A percentile compares a stretch with the other conserved stretches of the same genome.
These are phyloP conservation scores for Amia ocellicauda DNA, from an alignment of 2,113 vertebrate species.

Conservation along the genomic window DNA sequence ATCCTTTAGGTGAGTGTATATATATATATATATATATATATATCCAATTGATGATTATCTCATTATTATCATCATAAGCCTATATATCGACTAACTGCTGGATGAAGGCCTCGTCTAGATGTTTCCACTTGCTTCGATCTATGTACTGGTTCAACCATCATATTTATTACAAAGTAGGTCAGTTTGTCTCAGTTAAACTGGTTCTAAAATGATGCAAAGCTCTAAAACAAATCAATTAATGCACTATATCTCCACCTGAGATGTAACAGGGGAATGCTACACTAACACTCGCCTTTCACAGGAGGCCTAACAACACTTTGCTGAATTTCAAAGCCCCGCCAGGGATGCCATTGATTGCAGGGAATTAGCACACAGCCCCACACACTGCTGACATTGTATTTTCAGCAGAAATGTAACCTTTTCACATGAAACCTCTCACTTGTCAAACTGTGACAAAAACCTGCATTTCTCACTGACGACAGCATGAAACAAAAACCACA, in stretches of 20 bases:
- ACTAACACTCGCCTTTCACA: neutral
- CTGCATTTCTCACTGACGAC: constrained; percentile 15
- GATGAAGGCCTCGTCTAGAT: too few species aligned
- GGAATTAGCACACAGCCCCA: constrained; percentile 16
- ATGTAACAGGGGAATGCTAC: neutral
- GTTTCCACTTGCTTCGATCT: too few species aligned
- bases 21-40: too few species aligned
- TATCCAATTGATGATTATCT: too few species aligned
- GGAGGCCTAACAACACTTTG: constrained; percentile 1
- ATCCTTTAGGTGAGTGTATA: too few species aligned
- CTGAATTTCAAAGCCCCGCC: constrained; percentile 25
- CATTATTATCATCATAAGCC: too few species aligned
- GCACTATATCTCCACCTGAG: neutral
- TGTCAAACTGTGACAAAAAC: constrained; percentile 30
- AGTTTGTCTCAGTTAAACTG: too few species aligned
- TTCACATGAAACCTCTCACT: neutral
- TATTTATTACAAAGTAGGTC: too few species aligned
- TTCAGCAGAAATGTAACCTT: constrained; percentile 34
- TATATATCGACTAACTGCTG: too few species aligned
- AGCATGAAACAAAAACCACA: neutral
- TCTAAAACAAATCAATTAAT: neutral
- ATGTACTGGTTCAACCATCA: too few species aligned
- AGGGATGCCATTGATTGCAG: constrained; percentile 28
- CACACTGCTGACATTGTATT: constrained; percentile 19
- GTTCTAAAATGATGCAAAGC: too few species aligned